A percentile compares a stretch with the other conserved stretches of the same genome.
Conservation (phyloP, 1,140 invertebrate genomes). For the Leptinotarsa defecta region DNA sequence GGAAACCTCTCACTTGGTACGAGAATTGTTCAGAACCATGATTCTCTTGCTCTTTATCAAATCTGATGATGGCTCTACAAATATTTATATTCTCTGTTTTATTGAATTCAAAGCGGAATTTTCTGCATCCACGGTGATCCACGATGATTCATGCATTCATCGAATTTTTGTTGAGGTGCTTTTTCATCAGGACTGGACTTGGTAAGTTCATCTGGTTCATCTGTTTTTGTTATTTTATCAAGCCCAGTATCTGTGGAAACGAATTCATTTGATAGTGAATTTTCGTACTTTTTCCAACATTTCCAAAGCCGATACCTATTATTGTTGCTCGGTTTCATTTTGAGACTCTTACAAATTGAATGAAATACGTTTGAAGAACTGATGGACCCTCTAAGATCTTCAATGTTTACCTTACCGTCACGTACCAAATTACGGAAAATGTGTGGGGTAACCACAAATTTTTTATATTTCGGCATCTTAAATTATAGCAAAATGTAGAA, state of each 20-base stretch:
- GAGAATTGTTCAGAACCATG: slow-evolving; percentile 2
- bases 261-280: background rate
- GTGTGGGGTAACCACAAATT: background rate
- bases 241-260: background rate
- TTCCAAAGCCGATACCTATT: background rate
- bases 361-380: background rate
- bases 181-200: background rate
- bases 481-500: background rate
- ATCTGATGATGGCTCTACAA: background rate
- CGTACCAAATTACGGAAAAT: background rate
- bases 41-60: slow-evolving; percentile 5
- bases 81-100: no score
- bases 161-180: background rate
- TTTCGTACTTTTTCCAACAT: background rate
- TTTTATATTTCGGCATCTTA: background rate
- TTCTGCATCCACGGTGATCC: no score
- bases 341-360: background rate
- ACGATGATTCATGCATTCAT: background rate
- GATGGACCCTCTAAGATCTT: background rate
- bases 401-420: background rate
- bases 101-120: no score
- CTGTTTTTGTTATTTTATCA: background rate
- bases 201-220: background rate
- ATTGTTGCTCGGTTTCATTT: background rate
- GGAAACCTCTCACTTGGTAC: background rate